Conservation (phyloP, 2,797 vertebrate genomes). For the Cephalopachus bancanus region DNA sequence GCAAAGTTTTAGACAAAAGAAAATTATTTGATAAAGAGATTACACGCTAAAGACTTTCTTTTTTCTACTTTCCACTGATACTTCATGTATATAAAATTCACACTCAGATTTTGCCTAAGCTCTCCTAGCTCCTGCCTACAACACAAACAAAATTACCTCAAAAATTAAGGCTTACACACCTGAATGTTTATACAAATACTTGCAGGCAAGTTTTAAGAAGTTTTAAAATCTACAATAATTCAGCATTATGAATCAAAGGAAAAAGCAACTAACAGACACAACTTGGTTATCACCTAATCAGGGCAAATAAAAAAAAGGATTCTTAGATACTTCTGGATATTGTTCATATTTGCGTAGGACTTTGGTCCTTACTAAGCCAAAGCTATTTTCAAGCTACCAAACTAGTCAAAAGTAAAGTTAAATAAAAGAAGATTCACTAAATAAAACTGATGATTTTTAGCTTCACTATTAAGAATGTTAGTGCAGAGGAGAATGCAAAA, state of each 20-base stretch:
- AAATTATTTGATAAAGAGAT: conserved; percentile 45
- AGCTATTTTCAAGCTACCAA: conserved; percentile 68
- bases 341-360: conserved; percentile 40
- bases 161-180: conserved; percentile 63
- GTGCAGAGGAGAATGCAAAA: conserved; percentile 10
- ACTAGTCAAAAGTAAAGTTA: conserved; percentile 32
- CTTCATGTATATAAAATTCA: neutral
- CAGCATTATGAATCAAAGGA: conserved; percentile 57
- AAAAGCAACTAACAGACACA: conserved; percentile 20
- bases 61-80: neutral
- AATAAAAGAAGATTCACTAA: neutral
- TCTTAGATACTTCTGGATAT: neutral
- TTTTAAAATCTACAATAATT: conserved; percentile 58
- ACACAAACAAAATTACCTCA: conserved; percentile 54
- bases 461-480: conserved; percentile 53
- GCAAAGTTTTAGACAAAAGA: conserved; percentile 40
- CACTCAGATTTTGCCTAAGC: neutral
- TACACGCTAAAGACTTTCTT: conserved; percentile 11
- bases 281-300: neutral
- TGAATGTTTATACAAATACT: conserved; percentile 63
- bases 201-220: conserved; percentile 56
- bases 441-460: conserved; percentile 48
- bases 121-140: neutral
- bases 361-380: conserved; percentile 58
- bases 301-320: conserved; percentile 52